A percentile compares a stretch with the other conserved stretches of the same genome.
These are phyloP conservation scores for Ephialtes manifestator DNA, from an alignment of 2,888 invertebrate species.

Conservation along the genomic window DNA sequence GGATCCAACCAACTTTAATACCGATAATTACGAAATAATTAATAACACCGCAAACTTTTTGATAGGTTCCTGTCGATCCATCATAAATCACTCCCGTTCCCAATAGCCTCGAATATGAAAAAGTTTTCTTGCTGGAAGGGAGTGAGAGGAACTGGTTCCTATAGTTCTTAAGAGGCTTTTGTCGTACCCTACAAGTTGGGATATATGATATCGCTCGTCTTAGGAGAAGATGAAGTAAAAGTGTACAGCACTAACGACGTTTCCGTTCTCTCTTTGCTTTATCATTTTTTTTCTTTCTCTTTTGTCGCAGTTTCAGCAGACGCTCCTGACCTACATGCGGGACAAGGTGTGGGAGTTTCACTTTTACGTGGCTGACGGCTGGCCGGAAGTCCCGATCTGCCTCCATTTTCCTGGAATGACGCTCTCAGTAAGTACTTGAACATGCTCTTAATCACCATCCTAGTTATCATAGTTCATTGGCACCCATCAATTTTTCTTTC, in stretches of 20 bases:
- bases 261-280: slow-evolving; percentile 12
- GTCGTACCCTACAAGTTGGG: not conserved
- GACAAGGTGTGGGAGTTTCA: slow-evolving; percentile 96
- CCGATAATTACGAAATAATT: not conserved
- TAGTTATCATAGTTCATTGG: slow-evolving; percentile 23
- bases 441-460: slow-evolving; percentile 17
- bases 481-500: slow-evolving; percentile 4
- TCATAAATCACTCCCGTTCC: slow-evolving; percentile 17
- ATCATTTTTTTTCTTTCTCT: slow-evolving; percentile 58
- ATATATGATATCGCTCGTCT: slow-evolving; percentile 8
- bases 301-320: slow-evolving; percentile 94
- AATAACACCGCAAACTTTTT: not conserved
- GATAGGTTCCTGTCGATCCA: not conserved
- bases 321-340: slow-evolving; percentile 94
- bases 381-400: slow-evolving; percentile 93
- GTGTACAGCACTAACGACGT: slow-evolving; percentile 35
- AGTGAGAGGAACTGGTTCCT: not conserved
- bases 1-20: too few species aligned
- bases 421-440: slow-evolving; percentile 90
- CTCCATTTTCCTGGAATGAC: slow-evolving; percentile 96
- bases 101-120: slow-evolving; percentile 7
- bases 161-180: slow-evolving; percentile 8
- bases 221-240: slow-evolving; percentile 5
- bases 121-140: not conserved
- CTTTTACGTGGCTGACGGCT: slow-evolving; percentile 95